A percentile compares a stretch with the other conserved stretches of the same genome.
These are phyloP conservation scores for Porites cylindrica DNA, from an alignment of 92 coral and sea anemone genomes.

Conservation along the genomic window DNA sequence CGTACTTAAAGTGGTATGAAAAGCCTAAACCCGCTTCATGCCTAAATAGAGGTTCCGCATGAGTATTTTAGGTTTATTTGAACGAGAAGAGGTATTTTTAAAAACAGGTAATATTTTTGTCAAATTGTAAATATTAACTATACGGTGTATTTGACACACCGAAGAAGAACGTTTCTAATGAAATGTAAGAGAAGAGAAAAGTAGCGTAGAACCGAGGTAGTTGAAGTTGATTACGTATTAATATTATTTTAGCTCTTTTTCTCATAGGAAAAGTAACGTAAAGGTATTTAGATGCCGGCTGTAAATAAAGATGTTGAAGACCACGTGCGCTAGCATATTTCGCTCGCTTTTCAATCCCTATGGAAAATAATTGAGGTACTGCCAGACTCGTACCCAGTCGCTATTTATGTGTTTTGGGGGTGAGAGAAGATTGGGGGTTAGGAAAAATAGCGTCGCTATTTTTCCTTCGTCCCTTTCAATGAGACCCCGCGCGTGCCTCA, in stretches of 20 bases:
- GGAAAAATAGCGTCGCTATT: no score
- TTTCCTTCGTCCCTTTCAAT: no score
- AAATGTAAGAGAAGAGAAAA: neutral
- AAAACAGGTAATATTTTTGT: constrained; percentile 23
- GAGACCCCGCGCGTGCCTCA: no score
- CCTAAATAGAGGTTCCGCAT: neutral
- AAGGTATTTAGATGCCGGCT: constrained; percentile 28
- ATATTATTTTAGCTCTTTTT: constrained; percentile 17
- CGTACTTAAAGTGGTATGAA: no score
- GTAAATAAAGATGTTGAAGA: constrained; percentile 32
- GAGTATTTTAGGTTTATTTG: neutral
- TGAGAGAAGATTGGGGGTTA: no score
- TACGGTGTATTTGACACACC: constrained; percentile 1
- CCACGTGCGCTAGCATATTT: no score
- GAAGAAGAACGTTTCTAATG: neutral
- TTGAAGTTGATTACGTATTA: constrained; percentile 33
- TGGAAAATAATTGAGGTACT: no score
- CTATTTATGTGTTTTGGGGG: no score
- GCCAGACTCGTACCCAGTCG: no score
- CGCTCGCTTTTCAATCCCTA: no score
- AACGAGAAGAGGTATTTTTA: constrained; percentile 11
- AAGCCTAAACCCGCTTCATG: neutral
- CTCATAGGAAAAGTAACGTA: constrained; percentile 12
- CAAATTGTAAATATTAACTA: constrained; percentile 28
- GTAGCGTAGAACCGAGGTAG: constrained; percentile 10